These are phyloP conservation scores for Dinocampus coccinellae DNA, from an alignment of 2,888 invertebrate species.

Conservation along the genomic window DNA sequence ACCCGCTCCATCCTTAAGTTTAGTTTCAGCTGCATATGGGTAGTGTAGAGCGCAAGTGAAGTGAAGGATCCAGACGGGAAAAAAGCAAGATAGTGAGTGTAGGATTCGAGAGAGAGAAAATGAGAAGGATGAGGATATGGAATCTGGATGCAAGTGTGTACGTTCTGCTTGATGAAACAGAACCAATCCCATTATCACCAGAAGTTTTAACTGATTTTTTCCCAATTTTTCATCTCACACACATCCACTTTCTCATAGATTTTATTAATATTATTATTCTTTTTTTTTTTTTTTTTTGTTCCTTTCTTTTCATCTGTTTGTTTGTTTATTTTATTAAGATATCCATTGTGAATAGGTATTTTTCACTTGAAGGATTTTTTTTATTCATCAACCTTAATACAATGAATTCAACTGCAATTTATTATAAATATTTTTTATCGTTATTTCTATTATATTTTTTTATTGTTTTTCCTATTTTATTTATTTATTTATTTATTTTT, in stretches of 20 bases:
- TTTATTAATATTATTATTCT: too few species aligned
- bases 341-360: not conserved
- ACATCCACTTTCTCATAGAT: not conserved
- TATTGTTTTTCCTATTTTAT: not conserved
- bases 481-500: too few species aligned
- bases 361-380: not conserved
- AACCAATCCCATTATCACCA: conserved; percentile 36
- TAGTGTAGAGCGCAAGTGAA: conserved; percentile 4
- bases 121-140: not conserved
- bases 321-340: too few species aligned
- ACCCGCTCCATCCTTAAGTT: not conserved
- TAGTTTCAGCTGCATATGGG: conserved; percentile 8
- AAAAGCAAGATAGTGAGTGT: not conserved
- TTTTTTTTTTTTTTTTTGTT: not conserved
- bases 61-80: not conserved
- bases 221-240: conserved; percentile 7
- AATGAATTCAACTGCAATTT: too few species aligned
- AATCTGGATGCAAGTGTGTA: conserved; percentile 22
- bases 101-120: not conserved
- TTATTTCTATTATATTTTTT: too few species aligned
- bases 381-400: too few species aligned
- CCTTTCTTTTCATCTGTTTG: not conserved
- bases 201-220: conserved; percentile 32
- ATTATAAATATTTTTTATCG: too few species aligned
- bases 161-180: conserved; percentile 35